phyloP scores from a whole-genome alignment of 2,797 vertebrate genomes.

The Epinephelus malabaricus region DNA sequence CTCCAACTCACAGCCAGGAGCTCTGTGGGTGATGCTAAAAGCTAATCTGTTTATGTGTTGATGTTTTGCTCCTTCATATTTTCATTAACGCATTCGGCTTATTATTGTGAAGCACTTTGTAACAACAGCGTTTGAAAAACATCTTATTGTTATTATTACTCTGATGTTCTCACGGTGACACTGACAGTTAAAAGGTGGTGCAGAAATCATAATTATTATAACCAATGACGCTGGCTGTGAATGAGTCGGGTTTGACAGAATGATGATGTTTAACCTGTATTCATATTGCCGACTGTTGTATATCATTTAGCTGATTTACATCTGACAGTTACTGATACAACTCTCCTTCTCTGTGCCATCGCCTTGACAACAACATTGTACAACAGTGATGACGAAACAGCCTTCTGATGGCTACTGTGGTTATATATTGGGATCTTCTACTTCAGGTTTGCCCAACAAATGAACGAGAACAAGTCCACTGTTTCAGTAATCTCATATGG shows the following conservation, averaged over 20 bases:
- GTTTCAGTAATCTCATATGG: neutral
- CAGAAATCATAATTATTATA: neutral
- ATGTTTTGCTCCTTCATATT: constrained; percentile 40
- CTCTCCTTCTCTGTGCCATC: neutral
- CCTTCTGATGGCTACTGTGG: neutral
- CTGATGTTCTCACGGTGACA: neutral
- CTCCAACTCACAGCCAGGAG: constrained; percentile 57
- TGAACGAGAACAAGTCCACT: no score
- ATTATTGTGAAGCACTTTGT: constrained; percentile 24
- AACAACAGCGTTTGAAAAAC: neutral
- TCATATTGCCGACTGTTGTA: neutral
- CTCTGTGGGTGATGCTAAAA: constrained; percentile 51
- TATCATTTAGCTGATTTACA: neutral
- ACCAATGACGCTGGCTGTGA: neutral
- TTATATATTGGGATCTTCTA: no score
- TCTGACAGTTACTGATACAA: neutral
- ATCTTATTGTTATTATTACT: neutral
- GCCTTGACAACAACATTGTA: neutral
- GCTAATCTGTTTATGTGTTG: constrained; percentile 39
- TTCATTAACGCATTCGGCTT: constrained; percentile 32
- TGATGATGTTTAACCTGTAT: constrained; percentile 14
- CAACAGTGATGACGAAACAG: neutral
- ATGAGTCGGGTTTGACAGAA: constrained; percentile 3
- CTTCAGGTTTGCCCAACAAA: no score
- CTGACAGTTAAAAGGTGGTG: neutral